Evolutionary conservation across 2,797 vertebrate species (phyloP), one percentile per base, ranked within the genome.

Genomic region (Eurystomus glaucurus): DNA sequence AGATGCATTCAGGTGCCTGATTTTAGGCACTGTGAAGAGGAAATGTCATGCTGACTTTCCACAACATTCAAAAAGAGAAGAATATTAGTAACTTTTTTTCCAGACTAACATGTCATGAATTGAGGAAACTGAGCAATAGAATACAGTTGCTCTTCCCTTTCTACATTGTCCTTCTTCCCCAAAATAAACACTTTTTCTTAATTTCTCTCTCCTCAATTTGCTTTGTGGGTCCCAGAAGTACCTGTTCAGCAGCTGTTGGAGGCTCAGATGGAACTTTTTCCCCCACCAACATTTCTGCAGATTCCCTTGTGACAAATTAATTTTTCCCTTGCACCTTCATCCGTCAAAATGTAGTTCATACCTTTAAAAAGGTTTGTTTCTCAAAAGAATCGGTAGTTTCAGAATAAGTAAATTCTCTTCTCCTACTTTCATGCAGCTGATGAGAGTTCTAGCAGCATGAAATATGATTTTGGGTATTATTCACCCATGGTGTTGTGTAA

Each of bases 331-430:
- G 22, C 14, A 66, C n/a, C 6, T 65, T 28, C 31, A 64, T 75
- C 52, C 28, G 92, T 66, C 35, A 72, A 91, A 91, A 69, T 82
- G 9, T 52, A 75, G 19, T 70, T 91, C 87, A 39, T 50, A 18
- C 14, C 14, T 90, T 89, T 62, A 54, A 35, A 92, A 92, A 64
- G 6, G 1, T 45, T 95, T 81, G 7, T 18, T 55, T 91, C 57
- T 80, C 37, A 64, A 90, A 91, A 93, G 10, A 90, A 79, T 28
- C 18, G 39, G 45, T 88, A 74, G 78, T 81, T 85, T 91, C 62
- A 87, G 41, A 58, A 86, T 31, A 46, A 54, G 7, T 43, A 85
- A 66, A 64, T 87, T 77, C 31, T 9, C 6, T 82, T 9, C 61
- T 90, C 5, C 75, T 88, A 35, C 22, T 64, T 80, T 62, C 6